Conservation (phyloP, 2,888 invertebrate species). For the Synanthedon vespiformis region DNA sequence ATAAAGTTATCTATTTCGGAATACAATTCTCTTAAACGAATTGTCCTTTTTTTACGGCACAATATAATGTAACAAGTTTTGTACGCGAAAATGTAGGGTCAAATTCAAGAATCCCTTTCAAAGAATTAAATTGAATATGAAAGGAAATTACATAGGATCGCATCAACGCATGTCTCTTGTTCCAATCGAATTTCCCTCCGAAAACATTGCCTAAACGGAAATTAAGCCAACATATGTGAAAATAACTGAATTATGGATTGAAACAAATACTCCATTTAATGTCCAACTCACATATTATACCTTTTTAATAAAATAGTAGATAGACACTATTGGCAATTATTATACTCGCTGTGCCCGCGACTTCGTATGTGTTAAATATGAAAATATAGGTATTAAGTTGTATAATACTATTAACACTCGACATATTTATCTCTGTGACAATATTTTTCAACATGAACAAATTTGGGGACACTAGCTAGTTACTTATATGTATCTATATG, state of each 20-base stretch:
- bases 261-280: neutral
- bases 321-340: no score
- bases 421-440: no score
- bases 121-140: slow-evolving; percentile 58
- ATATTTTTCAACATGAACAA: no score
- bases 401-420: no score
- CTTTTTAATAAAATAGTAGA: no score
- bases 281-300: neutral
- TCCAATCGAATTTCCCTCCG: slow-evolving; percentile 55
- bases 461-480: no score
- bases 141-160: slow-evolving; percentile 60
- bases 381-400: no score
- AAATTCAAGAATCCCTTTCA: slow-evolving; percentile 38
- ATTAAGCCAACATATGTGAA: slow-evolving; percentile 51
- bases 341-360: no score
- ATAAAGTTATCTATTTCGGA: slow-evolving; percentile 11
- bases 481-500: no score
- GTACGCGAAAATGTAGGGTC: slow-evolving; percentile 27
- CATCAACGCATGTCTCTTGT: slow-evolving; percentile 47
- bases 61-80: slow-evolving; percentile 28
- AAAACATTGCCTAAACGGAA: slow-evolving; percentile 63
- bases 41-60: slow-evolving; percentile 22
- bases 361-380: no score
- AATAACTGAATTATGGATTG: slow-evolving; percentile 16
- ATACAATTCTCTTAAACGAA: slow-evolving; percentile 30